Evolutionary conservation across 2,888 invertebrate genomes (phyloP).

Genomic region (Heteromurus nitidus): DNA sequence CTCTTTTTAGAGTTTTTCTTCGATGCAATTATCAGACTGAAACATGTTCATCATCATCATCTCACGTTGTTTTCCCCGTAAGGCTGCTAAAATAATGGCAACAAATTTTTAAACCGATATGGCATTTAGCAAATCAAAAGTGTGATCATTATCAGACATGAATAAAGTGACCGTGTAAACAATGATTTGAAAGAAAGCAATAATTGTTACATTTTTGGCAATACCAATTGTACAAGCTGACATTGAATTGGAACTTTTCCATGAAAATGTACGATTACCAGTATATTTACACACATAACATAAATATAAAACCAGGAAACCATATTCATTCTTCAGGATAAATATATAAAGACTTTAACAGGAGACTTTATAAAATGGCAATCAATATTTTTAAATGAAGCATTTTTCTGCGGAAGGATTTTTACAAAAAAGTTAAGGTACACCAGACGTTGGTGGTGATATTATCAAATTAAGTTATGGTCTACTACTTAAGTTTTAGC

Average conservation of each 20-base stretch:
- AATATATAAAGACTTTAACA: too few species aligned
- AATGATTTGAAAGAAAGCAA: too few species aligned
- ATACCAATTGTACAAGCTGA: too few species aligned
- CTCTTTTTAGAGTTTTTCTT: not conserved
- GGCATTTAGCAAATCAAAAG: too few species aligned
- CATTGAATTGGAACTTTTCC: too few species aligned
- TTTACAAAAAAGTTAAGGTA: not conserved
- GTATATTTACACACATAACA: not conserved
- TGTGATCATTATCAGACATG: too few species aligned
- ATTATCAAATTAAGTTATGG: too few species aligned
- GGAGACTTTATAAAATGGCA: not conserved
- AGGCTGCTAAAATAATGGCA: not conserved
- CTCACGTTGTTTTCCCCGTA: not conserved
- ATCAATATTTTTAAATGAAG: not conserved
- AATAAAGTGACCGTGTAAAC: too few species aligned
- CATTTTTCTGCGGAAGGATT: not conserved
- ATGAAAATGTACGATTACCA: not conserved
- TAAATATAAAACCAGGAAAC: not conserved
- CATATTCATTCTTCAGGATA: not conserved
- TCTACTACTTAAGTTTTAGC: not conserved
- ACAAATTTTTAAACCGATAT: not conserved
- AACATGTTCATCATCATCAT: not conserved
- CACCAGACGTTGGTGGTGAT: not conserved
- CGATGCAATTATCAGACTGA: not conserved
- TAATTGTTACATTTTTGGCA: too few species aligned